phyloP scores from a whole-genome alignment of 2,797 vertebrate genomes.

The Holocentrus rufus region DNA sequence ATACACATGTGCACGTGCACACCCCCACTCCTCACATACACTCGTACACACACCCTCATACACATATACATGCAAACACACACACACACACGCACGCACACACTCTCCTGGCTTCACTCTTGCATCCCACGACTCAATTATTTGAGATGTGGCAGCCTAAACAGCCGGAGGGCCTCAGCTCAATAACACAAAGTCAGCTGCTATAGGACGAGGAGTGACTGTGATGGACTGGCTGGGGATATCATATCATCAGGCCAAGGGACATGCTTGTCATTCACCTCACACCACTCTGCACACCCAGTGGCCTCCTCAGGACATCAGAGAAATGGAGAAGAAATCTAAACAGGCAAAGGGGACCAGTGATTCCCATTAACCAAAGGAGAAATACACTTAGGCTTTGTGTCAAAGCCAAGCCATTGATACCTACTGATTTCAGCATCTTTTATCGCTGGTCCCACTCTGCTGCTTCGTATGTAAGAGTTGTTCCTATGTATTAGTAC shows the following conservation, averaged over 20 bases:
- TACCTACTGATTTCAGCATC: slow-evolving; percentile 47
- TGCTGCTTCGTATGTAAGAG: slow-evolving; percentile 10
- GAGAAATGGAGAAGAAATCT: slow-evolving; percentile 15
- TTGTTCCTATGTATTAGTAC: neutral
- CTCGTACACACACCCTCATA: neutral
- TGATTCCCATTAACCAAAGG: slow-evolving; percentile 32
- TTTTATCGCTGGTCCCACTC: slow-evolving; percentile 36
- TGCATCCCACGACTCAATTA: slow-evolving; percentile 67
- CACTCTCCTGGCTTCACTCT: slow-evolving; percentile 28
- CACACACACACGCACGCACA: slow-evolving; percentile 8
- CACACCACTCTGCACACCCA: slow-evolving; percentile 42
- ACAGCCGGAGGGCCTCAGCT: slow-evolving; percentile 72
- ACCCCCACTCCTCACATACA: neutral
- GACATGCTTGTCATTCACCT: slow-evolving; percentile 72
- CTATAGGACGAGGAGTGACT: slow-evolving; percentile 57
- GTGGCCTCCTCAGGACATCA: slow-evolving; percentile 35
- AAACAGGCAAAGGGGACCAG: slow-evolving; percentile 4
- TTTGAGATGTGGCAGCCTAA: slow-evolving; percentile 69
- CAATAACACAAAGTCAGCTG: slow-evolving; percentile 67
- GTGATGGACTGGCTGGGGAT: slow-evolving; percentile 61
- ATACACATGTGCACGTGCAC: slow-evolving; percentile 26
- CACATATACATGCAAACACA: neutral
- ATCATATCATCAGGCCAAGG: slow-evolving; percentile 67
- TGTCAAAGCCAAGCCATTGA: slow-evolving; percentile 35
- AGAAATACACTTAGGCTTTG: slow-evolving; percentile 10